These are phyloP conservation scores for Tetramorium bicarinatum DNA, from an alignment of 2,888 invertebrate species.

Conservation along the genomic window DNA sequence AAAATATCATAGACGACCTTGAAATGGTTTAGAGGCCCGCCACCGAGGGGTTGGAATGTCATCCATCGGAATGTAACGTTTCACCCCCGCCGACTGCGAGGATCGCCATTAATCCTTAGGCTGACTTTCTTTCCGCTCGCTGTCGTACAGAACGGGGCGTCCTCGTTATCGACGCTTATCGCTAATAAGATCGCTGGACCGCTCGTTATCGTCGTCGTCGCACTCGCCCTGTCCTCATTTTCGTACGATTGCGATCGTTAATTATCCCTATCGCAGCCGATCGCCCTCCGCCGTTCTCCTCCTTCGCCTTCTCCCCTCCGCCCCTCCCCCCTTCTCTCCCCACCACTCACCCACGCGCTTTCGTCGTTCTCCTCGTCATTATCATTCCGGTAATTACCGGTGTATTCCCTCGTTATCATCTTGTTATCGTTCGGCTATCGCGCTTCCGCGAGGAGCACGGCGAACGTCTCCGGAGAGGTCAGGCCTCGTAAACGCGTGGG, in stretches of 20 bases:
- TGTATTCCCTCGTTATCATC: conserved; percentile 83
- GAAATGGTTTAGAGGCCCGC: neutral
- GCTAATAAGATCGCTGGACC: conserved; percentile 85
- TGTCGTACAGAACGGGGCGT: conserved; percentile 80
- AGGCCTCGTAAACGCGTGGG: conserved; percentile 30
- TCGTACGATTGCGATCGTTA: conserved; percentile 85
- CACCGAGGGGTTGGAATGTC: neutral
- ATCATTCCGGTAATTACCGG: conserved; percentile 85
- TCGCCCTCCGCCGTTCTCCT: conserved; percentile 71
- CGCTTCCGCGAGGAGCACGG: conserved; percentile 68
- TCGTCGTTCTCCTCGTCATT: conserved; percentile 79
- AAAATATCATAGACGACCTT: conserved; percentile 1
- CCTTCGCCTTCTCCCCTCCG: conserved; percentile 36
- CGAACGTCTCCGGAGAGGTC: conserved; percentile 66
- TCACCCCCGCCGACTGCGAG: conserved; percentile 25
- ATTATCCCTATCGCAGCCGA: conserved; percentile 84
- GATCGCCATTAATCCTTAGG: conserved; percentile 60
- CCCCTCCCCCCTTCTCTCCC: neutral
- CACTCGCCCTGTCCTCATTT: conserved; percentile 83
- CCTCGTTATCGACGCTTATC: conserved; percentile 84
- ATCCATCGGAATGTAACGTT: conserved; percentile 42
- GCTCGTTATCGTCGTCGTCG: conserved; percentile 84
- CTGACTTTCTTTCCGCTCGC: conserved; percentile 72
- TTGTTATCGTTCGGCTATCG: conserved; percentile 80
- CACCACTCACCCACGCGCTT: conserved; percentile 49